phyloP scores from a whole-genome alignment of 2,797 vertebrate species.

The Enteromius trimaculatus region DNA sequence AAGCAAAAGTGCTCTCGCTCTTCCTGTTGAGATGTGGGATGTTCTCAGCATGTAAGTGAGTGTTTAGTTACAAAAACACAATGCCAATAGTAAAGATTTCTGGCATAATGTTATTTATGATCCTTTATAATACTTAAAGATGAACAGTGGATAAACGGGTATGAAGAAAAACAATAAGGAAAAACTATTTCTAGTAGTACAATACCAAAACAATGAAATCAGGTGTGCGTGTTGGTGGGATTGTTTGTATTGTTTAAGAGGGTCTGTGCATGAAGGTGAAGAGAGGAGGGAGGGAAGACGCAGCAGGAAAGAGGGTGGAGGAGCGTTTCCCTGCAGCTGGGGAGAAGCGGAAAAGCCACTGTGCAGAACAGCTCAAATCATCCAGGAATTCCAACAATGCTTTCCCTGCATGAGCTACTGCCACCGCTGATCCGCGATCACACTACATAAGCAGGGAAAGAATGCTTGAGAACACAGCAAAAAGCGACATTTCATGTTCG shows the following conservation, averaged over 20 bases:
- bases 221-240: slow-evolving; percentile 16
- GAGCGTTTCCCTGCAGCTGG: slow-evolving; percentile 59
- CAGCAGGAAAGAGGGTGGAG: slow-evolving; percentile 43
- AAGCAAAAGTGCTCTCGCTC: slow-evolving; percentile 61
- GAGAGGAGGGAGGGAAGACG: background rate
- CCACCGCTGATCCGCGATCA: slow-evolving; percentile 48
- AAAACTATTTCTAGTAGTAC: background rate
- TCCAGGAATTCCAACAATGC: slow-evolving; percentile 74
- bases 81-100: background rate
- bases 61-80: slow-evolving; percentile 15
- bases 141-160: background rate
- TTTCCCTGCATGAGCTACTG: slow-evolving; percentile 62
- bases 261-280: background rate
- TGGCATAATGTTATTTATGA: background rate
- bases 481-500: background rate
- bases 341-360: slow-evolving; percentile 63
- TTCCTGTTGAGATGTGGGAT: slow-evolving; percentile 34
- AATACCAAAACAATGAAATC: slow-evolving; percentile 5
- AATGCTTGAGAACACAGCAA: slow-evolving; percentile 53
- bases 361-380: slow-evolving; percentile 63
- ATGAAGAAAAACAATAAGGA: slow-evolving; percentile 15
- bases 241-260: slow-evolving; percentile 16
- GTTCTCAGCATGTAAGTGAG: background rate
- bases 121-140: background rate
- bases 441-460: slow-evolving; percentile 50